A percentile compares a stretch with the other conserved stretches of the same genome.
phyloP scores from a whole-genome alignment of 2,888 invertebrate genomes.

The Alloplasta piceator region DNA sequence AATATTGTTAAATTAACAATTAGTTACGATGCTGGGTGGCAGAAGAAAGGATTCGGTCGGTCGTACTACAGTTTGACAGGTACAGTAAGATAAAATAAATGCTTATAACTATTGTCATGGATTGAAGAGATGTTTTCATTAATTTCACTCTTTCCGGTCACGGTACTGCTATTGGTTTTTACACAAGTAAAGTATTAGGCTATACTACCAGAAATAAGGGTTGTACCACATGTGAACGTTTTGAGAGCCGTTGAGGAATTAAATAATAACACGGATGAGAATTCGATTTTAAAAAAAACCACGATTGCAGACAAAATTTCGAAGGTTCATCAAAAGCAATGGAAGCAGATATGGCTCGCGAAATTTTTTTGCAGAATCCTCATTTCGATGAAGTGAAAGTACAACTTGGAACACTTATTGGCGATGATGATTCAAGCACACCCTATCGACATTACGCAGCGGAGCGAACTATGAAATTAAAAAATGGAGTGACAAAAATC shows the following conservation, averaged over 20 bases:
- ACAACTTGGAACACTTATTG: constrained; percentile 59
- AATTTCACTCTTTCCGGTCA: neutral
- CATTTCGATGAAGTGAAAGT: constrained; percentile 52
- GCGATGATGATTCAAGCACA: constrained; percentile 63
- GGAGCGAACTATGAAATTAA: constrained; percentile 44
- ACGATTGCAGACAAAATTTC: constrained; percentile 40
- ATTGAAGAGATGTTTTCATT: constrained; percentile 11
- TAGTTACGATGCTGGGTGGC: constrained; percentile 59
- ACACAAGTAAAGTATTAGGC: neutral
- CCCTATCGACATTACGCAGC: constrained; percentile 56
- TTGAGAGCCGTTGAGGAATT: neutral
- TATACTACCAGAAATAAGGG: neutral
- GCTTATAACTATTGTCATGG: neutral
- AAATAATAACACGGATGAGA: neutral
- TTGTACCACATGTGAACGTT: neutral
- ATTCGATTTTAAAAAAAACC: neutral
- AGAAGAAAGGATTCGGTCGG: constrained; percentile 57
- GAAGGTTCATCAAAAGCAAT: constrained; percentile 64
- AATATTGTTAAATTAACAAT: constrained; percentile 5
- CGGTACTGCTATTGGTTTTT: constrained; percentile 20
- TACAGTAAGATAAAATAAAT: constrained; percentile 11
- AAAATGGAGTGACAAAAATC: constrained; percentile 59
- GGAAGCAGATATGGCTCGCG: constrained; percentile 62
- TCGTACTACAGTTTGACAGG: constrained; percentile 59
- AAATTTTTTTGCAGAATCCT: constrained; percentile 50